Percentiles rank a stretch among this genome's conserved stretches.
phyloP scores from a whole-genome alignment of 2,888 invertebrate species.

The Adelphocoris suturalis region DNA sequence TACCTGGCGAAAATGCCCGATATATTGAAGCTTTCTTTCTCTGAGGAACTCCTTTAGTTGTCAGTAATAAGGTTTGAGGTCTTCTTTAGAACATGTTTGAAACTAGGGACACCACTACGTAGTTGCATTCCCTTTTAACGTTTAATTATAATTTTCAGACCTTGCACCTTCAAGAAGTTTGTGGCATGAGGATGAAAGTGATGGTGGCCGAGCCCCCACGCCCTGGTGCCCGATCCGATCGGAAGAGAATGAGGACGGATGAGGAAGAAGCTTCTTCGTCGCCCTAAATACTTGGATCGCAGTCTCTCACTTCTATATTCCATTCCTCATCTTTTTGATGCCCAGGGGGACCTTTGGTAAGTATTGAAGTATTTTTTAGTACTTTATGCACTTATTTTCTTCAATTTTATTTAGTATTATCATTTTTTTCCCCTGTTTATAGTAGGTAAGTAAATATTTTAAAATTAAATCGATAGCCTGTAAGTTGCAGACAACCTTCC shows the following conservation, averaged over 20 bases:
- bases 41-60: too few relatives aligned
- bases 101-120: too few relatives aligned
- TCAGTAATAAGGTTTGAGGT: too few relatives aligned
- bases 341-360: neutral
- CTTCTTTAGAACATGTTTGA: too few relatives aligned
- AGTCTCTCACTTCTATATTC: neutral
- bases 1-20: too few relatives aligned
- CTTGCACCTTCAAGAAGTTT: conserved; percentile 92
- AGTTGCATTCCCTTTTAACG: too few relatives aligned
- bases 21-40: too few relatives aligned
- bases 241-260: conserved; percentile 72
- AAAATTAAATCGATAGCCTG: too few relatives aligned
- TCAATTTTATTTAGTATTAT: neutral
- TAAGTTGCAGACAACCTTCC: too few relatives aligned
- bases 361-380: neutral
- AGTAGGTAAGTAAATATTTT: too few relatives aligned
- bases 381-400: neutral
- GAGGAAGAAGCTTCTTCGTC: conserved; percentile 64
- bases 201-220: conserved; percentile 87
- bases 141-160: conserved; percentile 67
- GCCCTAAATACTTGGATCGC: neutral
- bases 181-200: conserved; percentile 92
- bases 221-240: conserved; percentile 72
- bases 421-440: too few relatives aligned
- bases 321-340: neutral